Conservation (phyloP, 2,888 invertebrate species). For the Shargacucullia verbasci region DNA sequence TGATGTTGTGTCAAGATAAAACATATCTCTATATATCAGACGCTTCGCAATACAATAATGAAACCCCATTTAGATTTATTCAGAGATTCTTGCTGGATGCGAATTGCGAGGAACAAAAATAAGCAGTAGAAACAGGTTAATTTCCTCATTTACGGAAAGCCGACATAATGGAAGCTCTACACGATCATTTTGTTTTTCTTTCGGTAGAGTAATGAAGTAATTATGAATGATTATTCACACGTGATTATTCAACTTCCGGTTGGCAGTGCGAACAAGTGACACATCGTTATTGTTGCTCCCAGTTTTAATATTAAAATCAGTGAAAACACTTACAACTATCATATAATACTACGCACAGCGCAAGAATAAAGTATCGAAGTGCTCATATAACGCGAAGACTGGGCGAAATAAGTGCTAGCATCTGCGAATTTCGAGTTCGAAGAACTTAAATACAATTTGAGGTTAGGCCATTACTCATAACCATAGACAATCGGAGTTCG, state of each 20-base stretch:
- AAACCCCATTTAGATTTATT: slow-evolving; percentile 49
- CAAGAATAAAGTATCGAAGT: too few species aligned
- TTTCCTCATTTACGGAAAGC: slow-evolving; percentile 16
- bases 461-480: too few species aligned
- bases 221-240: slow-evolving; percentile 16
- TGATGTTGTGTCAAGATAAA: slow-evolving; percentile 40
- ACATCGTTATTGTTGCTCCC: slow-evolving; percentile 3
- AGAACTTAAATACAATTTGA: too few species aligned
- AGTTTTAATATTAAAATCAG: too few species aligned
- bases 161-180: slow-evolving; percentile 13
- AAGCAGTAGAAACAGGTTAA: slow-evolving; percentile 33
- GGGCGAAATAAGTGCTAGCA: too few species aligned
- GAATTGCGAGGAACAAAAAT: slow-evolving; percentile 20
- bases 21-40: slow-evolving; percentile 30
- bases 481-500: too few species aligned
- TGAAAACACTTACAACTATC: too few species aligned
- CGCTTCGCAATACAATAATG: slow-evolving; percentile 38
- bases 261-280: slow-evolving; percentile 14
- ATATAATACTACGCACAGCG: too few species aligned
- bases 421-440: too few species aligned
- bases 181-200: slow-evolving; percentile 22
- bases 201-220: slow-evolving; percentile 24
- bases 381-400: too few species aligned
- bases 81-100: slow-evolving; percentile 27
- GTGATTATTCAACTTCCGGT: slow-evolving; percentile 12